Evolutionary conservation across 1,140 invertebrate species (phyloP).

Genomic region (Alviniconcha marisindica): DNA sequence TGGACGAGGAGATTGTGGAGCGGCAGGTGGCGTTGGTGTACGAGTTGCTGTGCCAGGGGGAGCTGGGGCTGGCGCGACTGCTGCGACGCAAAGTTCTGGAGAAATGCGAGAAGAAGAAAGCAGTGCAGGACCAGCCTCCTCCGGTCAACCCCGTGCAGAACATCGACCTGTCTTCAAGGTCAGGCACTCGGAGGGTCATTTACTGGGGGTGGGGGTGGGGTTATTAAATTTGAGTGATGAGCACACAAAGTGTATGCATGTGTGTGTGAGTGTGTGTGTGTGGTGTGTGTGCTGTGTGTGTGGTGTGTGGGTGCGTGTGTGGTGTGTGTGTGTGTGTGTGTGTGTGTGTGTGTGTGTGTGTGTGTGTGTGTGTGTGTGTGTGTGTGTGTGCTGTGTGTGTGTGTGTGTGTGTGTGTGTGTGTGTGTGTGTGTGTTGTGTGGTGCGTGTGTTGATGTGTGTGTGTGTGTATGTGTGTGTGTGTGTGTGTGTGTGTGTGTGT

Average conservation of each 20-base stretch:
- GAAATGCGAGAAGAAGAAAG: constrained; percentile 82
- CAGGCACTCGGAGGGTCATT: background rate
- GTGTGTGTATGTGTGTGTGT: background rate
- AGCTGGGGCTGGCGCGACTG: constrained; percentile 92
- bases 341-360: background rate
- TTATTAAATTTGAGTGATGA: no score
- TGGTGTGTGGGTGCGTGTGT: background rate
- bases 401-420: no score
- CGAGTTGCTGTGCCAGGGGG: constrained; percentile 88
- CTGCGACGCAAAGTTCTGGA: constrained; percentile 93
- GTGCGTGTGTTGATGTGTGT: background rate
- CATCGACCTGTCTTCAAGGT: constrained; percentile 64
- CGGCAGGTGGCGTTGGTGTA: constrained; percentile 91
- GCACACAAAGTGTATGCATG: no score
- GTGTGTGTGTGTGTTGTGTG: no score
- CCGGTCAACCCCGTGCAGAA: constrained; percentile 55
- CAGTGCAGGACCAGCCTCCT: constrained; percentile 13
- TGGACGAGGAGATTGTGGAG: constrained; percentile 81
- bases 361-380: background rate
- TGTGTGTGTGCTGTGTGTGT: no score
- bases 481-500: background rate
- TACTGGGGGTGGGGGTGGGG: no score
- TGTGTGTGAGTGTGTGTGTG: no score
- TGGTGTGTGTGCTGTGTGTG: background rate
- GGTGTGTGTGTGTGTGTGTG: background rate